Conservation (phyloP, 2,888 invertebrate genomes). For the Campoletis raptor region DNA sequence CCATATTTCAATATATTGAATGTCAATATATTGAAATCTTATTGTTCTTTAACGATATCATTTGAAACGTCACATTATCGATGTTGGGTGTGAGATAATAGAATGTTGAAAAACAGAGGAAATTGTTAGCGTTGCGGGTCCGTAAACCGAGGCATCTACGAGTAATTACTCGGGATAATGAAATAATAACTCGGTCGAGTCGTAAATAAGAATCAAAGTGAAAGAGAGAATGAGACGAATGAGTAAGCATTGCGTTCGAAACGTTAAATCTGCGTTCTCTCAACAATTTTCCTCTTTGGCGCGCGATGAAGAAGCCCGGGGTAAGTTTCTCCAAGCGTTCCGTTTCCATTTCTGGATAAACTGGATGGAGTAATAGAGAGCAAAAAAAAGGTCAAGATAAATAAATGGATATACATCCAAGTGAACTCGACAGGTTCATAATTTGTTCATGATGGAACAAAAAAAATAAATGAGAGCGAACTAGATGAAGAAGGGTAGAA, state of each 20-base stretch:
- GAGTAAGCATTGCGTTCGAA: conserved; percentile 27
- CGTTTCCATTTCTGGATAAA: conserved; percentile 31
- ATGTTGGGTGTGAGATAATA: not conserved
- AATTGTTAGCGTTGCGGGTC: conserved; percentile 17
- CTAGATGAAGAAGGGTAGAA: conserved; percentile 26
- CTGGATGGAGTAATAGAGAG: conserved; percentile 38
- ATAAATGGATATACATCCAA: conserved; percentile 40
- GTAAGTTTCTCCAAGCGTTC: conserved; percentile 4
- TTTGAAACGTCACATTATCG: not conserved
- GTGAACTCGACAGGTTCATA: conserved; percentile 10
- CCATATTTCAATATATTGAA: not conserved
- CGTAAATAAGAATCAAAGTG: conserved; percentile 46
- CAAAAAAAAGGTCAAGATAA: conserved; percentile 36
- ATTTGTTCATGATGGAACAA: not conserved
- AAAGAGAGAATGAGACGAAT: conserved; percentile 33
- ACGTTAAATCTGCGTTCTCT: conserved; percentile 44
- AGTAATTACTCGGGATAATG: conserved; percentile 72
- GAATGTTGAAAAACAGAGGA: conserved; percentile 7
- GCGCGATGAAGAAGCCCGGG: conserved; percentile 3
- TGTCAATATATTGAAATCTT: not conserved
- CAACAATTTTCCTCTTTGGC: conserved; percentile 59
- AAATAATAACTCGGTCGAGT: conserved; percentile 70
- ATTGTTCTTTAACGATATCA: conserved; percentile 26
- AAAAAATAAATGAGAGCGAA: conserved; percentile 1
- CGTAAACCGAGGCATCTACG: conserved; percentile 48